A percentile compares a stretch with the other conserved stretches of the same genome.
phyloP scores from a whole-genome alignment of 2,797 vertebrate species.

The Malurus splendens region DNA sequence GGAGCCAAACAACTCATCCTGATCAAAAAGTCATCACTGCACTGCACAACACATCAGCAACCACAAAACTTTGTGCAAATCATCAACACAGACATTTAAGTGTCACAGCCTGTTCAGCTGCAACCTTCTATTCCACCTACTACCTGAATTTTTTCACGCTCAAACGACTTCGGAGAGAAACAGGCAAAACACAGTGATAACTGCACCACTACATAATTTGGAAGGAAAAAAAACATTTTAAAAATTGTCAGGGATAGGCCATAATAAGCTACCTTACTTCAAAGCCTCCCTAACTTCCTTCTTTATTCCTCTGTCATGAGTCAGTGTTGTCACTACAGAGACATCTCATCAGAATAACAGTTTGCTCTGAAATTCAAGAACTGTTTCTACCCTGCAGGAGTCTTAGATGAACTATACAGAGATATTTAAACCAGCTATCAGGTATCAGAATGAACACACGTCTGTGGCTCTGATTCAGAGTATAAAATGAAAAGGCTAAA shows the following conservation, averaged over 20 bases:
- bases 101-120: neutral
- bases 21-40: neutral
- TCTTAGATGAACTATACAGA: neutral
- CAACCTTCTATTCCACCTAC: neutral
- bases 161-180: neutral
- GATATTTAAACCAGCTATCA: neutral
- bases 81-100: accelerated
- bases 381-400: neutral
- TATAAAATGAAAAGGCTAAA: neutral
- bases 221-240: neutral
- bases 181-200: neutral
- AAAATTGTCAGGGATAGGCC: neutral
- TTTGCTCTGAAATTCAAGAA: constrained; percentile 6
- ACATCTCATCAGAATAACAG: neutral
- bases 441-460: neutral
- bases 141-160: neutral
- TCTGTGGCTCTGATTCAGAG: neutral
- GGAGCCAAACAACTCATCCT: neutral
- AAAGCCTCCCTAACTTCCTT: neutral
- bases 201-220: neutral
- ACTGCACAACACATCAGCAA: neutral
- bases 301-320: neutral
- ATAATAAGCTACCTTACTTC: neutral
- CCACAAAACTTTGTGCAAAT: too few species aligned
- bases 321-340: neutral